Percentiles rank a stretch among this genome's conserved stretches.
Conservation (phyloP, 35 echinoderm and acorn worm species). For the Strongylocentrotus purpuratus region DNA sequence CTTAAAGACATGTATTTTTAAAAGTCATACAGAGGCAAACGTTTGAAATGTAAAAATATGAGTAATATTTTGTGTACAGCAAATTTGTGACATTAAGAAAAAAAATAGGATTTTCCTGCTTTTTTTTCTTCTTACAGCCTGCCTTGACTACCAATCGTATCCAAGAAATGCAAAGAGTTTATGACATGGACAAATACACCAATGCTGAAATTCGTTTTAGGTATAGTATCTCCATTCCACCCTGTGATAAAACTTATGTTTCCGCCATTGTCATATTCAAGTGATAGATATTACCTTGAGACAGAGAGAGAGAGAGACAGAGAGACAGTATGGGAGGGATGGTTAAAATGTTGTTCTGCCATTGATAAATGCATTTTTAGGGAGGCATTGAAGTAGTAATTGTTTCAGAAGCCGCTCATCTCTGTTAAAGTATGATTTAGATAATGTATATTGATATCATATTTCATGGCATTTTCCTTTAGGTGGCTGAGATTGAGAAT, state of each 20-base stretch:
- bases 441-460: constrained; percentile 3
- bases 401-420: not conserved
- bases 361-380: not conserved
- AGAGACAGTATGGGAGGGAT: too few relatives aligned
- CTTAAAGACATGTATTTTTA: too few relatives aligned
- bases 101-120: not conserved
- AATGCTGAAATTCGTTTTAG: constrained; percentile 95
- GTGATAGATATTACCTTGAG: not conserved
- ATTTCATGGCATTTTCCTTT: not conserved
- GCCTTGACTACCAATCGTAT: constrained; percentile 55
- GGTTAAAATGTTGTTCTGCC: not conserved
- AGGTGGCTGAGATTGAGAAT: constrained; percentile 88
- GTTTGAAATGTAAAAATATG: too few relatives aligned
- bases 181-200: constrained; percentile 63
- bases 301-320: too few relatives aligned
- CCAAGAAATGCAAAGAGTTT: constrained; percentile 70
- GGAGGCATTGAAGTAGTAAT: too few relatives aligned
- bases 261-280: not conserved
- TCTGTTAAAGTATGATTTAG: not conserved
- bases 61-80: too few relatives aligned
- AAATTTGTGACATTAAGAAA: too few relatives aligned
- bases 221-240: constrained; percentile 28
- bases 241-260: not conserved
- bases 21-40: too few relatives aligned
- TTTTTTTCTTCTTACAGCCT: constrained; percentile 38